phyloP scores from a whole-genome alignment of 1,140 invertebrate species.

The Palaemon carinicauda region DNA sequence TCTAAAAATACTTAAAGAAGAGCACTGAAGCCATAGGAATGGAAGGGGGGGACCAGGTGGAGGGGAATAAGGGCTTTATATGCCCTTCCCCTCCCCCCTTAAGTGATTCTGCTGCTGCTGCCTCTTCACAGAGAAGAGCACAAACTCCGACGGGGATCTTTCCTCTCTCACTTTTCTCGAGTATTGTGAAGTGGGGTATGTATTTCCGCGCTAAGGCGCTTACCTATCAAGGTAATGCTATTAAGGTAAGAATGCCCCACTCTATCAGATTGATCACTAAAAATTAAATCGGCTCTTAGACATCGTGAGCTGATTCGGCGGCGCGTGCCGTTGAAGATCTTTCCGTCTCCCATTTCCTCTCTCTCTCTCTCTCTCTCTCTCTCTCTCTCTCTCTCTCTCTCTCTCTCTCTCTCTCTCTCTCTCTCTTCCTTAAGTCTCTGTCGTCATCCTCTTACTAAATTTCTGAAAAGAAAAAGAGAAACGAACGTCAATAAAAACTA shows the following conservation, averaged over 20 bases:
- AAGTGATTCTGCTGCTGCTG: background rate
- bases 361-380: background rate
- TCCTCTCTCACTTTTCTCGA: too few species aligned
- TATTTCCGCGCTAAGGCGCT: too few species aligned
- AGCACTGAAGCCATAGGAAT: background rate
- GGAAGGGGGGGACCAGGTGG: background rate
- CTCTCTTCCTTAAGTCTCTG: background rate
- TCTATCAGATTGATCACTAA: too few species aligned
- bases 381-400: slow-evolving; percentile 9
- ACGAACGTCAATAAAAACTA: too few species aligned
- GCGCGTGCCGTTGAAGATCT: background rate
- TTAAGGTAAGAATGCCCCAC: too few species aligned
- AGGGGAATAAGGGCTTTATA: background rate
- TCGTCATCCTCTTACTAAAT: background rate
- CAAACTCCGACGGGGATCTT: too few species aligned
- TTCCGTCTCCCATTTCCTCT: background rate
- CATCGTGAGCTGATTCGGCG: too few species aligned
- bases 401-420: slow-evolving; percentile 8
- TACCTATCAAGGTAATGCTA: too few species aligned
- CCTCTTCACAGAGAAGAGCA: background rate
- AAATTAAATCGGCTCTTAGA: too few species aligned
- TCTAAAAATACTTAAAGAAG: too few species aligned
- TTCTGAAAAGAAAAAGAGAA: background rate
- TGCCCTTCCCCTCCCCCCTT: background rate
- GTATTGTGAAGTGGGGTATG: too few species aligned